Base-by-base conservation (phyloP, 2,888 invertebrate species). In the Chesias legatella region DNA sequence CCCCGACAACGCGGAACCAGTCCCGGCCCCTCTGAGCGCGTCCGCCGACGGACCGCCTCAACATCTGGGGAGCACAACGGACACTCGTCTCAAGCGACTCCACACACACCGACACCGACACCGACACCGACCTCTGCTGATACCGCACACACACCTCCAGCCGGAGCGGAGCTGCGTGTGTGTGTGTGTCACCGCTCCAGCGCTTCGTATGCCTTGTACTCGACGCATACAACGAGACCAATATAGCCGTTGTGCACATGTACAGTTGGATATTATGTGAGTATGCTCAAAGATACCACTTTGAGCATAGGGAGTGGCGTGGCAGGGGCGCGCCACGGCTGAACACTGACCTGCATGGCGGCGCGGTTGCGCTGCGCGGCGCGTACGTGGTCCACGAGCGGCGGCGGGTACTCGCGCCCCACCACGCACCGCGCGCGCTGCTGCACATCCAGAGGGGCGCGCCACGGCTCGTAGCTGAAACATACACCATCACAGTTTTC, bases 391-490 rank as follows among this genome's bases (percentile, higher is more conserved):
- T 93, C 89, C 20, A 93, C 90, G 0, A 94, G 84, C 0, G 92
- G 91, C 20, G 84, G 83, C 0, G 94, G 94, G 80, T 94, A 94
- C 51, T 94, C 89, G 35, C 85, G 82, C 0, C 94, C 94, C 55
- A 92, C 86, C 32, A 94, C 67, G 66, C 94, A 94, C 7, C 88
- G 81, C 4, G 89, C 90, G 7, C 88, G 79, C 67, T 91, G 86
- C 66, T 94, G 94, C 1, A 92, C 77, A 0, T 90, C 88, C 0
- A 89, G 56, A 0, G 93, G 91, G 33, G 93, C 92, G 35, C 89
- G 91, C 94, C 94, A 94, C 0, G 94, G 94, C 63, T 93, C 92
- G 66, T 92, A 93, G 1, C 91, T 91, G 47, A 0, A 56, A 53
- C 90, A 88, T 89, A 10, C 13, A 1, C 3, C 7, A 21, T 9